Conservation (phyloP, 2,113 vertebrate species). For the Irena cyanogastra region DNA sequence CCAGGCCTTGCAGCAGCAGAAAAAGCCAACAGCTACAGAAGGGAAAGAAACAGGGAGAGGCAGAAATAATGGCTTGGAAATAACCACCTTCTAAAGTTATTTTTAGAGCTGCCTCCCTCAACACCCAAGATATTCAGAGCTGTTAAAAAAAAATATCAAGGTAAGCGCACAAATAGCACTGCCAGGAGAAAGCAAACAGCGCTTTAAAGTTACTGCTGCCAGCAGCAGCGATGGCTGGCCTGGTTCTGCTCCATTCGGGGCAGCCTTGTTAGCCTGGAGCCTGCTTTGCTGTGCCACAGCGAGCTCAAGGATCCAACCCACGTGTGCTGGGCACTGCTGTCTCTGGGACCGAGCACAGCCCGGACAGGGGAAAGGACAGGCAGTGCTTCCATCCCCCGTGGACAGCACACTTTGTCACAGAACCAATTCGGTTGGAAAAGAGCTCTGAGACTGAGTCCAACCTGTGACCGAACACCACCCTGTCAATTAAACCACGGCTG, state of each 20-base stretch:
- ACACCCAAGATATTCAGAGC: not conserved
- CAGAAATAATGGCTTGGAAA: not conserved
- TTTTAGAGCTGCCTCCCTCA: slow-evolving; percentile 22
- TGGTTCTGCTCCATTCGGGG: not conserved
- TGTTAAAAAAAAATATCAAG: not conserved
- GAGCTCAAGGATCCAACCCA: not conserved
- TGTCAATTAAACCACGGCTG: not conserved
- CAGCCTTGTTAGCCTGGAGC: not conserved
- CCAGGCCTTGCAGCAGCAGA: not conserved
- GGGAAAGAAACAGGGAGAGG: not conserved
- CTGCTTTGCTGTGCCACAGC: not conserved
- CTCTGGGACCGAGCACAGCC: not conserved
- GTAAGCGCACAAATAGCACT: not conserved
- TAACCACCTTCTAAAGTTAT: not conserved
- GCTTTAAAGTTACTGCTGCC: slow-evolving; percentile 14
- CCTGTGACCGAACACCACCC: not conserved
- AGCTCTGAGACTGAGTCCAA: not conserved
- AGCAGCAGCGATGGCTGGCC: not conserved
- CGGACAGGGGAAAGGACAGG: not conserved
- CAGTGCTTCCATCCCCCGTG: accelerated
- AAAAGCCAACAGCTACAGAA: not conserved
- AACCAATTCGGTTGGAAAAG: not conserved
- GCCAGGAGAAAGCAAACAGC: not conserved
- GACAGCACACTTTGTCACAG: not conserved
- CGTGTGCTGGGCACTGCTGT: not conserved